These are phyloP conservation scores for Drosophila lini DNA, from an alignment of 1,140 invertebrate species.

Conservation along the genomic window DNA sequence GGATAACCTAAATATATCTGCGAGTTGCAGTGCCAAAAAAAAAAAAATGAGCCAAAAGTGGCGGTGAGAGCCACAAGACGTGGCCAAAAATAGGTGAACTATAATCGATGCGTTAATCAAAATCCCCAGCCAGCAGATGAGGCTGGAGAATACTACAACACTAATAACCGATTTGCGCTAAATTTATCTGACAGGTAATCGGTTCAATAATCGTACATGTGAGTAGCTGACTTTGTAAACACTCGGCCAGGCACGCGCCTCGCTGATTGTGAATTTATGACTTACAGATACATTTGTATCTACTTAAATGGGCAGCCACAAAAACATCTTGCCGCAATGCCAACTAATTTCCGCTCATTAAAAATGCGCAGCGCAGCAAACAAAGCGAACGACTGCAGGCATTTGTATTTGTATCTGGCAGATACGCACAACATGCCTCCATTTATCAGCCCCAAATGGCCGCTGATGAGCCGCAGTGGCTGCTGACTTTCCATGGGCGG, in stretches of 20 bases:
- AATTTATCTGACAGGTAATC: constrained; percentile 75
- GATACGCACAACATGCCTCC: constrained; percentile 77
- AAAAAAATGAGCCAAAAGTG: constrained; percentile 31
- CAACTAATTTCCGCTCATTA: constrained; percentile 81
- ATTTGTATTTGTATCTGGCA: constrained; percentile 73
- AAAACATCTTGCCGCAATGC: constrained; percentile 61
- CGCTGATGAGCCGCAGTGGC: constrained; percentile 49
- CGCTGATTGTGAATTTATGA: constrained; percentile 62
- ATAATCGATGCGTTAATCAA: not conserved
- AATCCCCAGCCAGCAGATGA: not conserved
- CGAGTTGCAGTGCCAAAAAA: constrained; percentile 56
- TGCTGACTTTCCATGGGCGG: constrained; percentile 67
- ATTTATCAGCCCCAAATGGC: constrained; percentile 64
- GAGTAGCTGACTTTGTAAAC: constrained; percentile 24
- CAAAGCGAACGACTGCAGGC: constrained; percentile 45
- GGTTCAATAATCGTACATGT: constrained; percentile 50
- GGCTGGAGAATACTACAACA: constrained; percentile 10
- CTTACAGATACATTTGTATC: constrained; percentile 42
- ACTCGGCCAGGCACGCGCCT: constrained; percentile 51
- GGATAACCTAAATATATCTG: constrained; percentile 47
- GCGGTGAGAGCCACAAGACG: constrained; percentile 9
- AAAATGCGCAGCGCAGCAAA: constrained; percentile 62
- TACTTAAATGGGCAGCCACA: constrained; percentile 37
- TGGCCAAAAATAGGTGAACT: constrained; percentile 2
- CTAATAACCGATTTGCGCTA: constrained; percentile 53